Evolutionary conservation across 2,888 invertebrate genomes (phyloP), one percentile per base, ranked within the genome.

Genomic region (Thecocarcelia acutangulata): DNA sequence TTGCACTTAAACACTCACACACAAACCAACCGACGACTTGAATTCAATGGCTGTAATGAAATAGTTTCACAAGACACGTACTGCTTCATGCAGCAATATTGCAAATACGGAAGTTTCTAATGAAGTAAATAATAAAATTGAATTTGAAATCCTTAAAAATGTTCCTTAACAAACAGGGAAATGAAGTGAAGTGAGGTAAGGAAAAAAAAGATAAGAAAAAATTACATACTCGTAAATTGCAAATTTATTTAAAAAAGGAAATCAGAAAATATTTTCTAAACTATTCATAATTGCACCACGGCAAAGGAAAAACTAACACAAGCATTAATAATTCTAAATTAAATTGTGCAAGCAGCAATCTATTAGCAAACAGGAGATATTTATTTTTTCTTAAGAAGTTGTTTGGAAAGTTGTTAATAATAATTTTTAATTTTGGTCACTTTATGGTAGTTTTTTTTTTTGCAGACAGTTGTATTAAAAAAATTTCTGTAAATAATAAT

Each of bases 101-200:
- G 46, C 40, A 72, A 66, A 75, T 66, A 74, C 82, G 82, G 82
- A 78, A 82, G 82, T 70, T 75, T 44, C 74, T 82, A 82, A 82
- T 74, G 82, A 82, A 82, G 74, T 75, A 78, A 78, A 78, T 78
- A 78, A 73, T 46, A 15, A 73, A 78, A 73, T 78, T 78, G 59
- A 73, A 78, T 72, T 66, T 78, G 77, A 59, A 52, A 66, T 66
- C 52, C 42, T 78, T 72, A 66, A 66, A 24, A 72, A 37, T 40
- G 24, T 61, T 46, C 66, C 72, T 59, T 37, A 52, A 12, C 37
- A 66, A 66, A 73, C 9, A 44, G 44, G 72, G 52, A 66, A 72
- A 78, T 72, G 33, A 50, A 24, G n/a, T 78, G 1, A 46, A 24
- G 37, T 3, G 3, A 48, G 28, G 19, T 33, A 13, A 33, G 2